Base-by-base conservation (phyloP, 1,140 invertebrate species). In the Pygmarrhopalites habei region DNA sequence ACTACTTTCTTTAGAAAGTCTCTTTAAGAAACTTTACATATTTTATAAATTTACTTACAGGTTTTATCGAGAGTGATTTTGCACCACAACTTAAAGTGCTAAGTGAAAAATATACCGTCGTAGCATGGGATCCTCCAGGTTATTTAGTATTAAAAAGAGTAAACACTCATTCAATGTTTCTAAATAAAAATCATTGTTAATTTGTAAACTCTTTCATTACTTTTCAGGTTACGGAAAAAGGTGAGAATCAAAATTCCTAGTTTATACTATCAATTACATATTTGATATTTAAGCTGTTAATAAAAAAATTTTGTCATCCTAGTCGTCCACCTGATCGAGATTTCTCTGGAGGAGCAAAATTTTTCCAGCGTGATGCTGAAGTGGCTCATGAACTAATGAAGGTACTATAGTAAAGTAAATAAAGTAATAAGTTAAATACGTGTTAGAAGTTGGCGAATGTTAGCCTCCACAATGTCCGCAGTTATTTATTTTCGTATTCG, bases 91-190 rank as follows among this genome's bases (percentile, higher is more conserved):
- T 92, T 10, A 81, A 86, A 66, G 79, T 92, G 17, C 79, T 86
- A 66, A 77, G 77, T 64, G 77, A 82, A 0, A 83, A 87, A 66
- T 85, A 89, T 60, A 89, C 85, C 10, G 68, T 92, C 14, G 78
- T 92, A n/a, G 86, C 82, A 0, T 90, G 89, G 86, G 90, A 94
- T 77, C 89, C 90, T 3, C 87, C 89, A 2, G 90, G 66, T 60
- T 47, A 30, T 7, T n/a, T n/a, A n/a, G n/a, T n/a, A n/a, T n/a
- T n/a, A n/a, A n/a, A n/a, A n/a, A n/a, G n/a, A n/a, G n/a, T n/a
- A n/a, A n/a, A n/a, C n/a, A n/a, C n/a, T n/a, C n/a, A n/a, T n/a
- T n/a, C n/a, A n/a, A n/a, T n/a, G n/a, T 4, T 26, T 26, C 30
- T 25, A 46, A 26, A 43, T 25, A 28, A 19, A 44, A 28, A 44